Evolutionary conservation across 2,888 invertebrate genomes (phyloP), one percentile per base, ranked within the genome.

Genomic region (Mesochorus sp.): DNA sequence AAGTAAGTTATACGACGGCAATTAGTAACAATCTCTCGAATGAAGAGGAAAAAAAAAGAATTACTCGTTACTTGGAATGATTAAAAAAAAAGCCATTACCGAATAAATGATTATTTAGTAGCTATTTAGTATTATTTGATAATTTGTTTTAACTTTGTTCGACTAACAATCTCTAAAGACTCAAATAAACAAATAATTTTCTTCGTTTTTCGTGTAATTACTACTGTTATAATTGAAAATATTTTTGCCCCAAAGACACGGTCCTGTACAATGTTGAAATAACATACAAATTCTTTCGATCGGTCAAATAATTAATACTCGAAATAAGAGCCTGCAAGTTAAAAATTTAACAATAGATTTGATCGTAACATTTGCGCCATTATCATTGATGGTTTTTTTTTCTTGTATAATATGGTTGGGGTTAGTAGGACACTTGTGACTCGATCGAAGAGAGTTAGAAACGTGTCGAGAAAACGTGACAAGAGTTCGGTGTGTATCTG

Each of bases 371-470:
- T 61, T 44, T n/a, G 31, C n/a, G 17, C 44, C n/a, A 62, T 39
- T 2, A 3, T 17, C 26, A 66, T 19, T 3, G 10, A 21, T 12
- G 19, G 0, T 2, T 34, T 42, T 61, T 44, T 53, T 44, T 3
- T 21, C 6, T 64, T 47, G 26, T 21, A 17, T 42, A 14, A 21
- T 24, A 26, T 19, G 39, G 47, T 67, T 28, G 68, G 59, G 81
- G 81, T 81, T 51, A 81, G 81, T 81, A 51, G 81, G 66, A 80
- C 81, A 53, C 39, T 17, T 47, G 39, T 4, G 44, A 28, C 28
- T 47, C 59, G 66, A 67, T 61, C 37, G 61, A 59, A 47, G 67
- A 72, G 21, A 72, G 53, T 72, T 59, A 47, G 44, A 61, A 72
- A 77, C 67, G 76, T 72, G 72, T 67, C 39, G 44, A 49, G 53